Evolutionary conservation across 2,113 vertebrate genomes (phyloP), one percentile per base, ranked within the genome.

Genomic region (Falco punctatus): DNA sequence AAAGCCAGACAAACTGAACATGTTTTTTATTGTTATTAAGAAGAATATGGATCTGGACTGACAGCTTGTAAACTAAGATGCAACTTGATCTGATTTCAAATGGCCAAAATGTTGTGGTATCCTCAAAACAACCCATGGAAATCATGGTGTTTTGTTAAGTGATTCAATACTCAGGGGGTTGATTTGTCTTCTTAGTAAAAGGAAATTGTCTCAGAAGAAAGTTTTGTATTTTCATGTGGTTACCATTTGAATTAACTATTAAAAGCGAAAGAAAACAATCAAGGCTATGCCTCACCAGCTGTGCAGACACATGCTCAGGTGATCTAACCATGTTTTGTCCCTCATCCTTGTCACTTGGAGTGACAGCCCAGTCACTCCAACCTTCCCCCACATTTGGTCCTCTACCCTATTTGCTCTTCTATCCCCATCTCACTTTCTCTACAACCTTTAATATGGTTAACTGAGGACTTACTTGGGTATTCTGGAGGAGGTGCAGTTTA

Each of bases 11-110:
- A 70, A 92, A 87, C 66, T 55, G 92, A 96, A 55, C 94, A 92
- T 90, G 81, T 96, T 94, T 91, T 96, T 86, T 88, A 95, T 95
- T 84, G 74, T 89, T 97, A 85, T 85, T 96, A 94, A 88, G 91
- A 96, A 88, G 82, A 85, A 86, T 51, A 65, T 51, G 78, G 49
- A 86, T 96, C 73, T 89, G 90, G 70, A 86, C 86, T 83, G 95
- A 86, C 90, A 97, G 92, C 85, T 94, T 95, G 90, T 88, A 95
- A 91, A 81, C 51, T 59, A 91, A 94, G 35, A 83, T 80, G 42
- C 58, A 91, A 54, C 46, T 91, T 93, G 86, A 88, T 95, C 58
- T 86, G 78, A 92, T 96, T 96, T 91, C 90, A 95, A 96, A 81
- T 72, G 48, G 52, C 28, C 52, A 87, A 66, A 74, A 66, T 92